Conservation (phyloP, 2,113 vertebrate genomes). For the Pedionomus torquatus region DNA sequence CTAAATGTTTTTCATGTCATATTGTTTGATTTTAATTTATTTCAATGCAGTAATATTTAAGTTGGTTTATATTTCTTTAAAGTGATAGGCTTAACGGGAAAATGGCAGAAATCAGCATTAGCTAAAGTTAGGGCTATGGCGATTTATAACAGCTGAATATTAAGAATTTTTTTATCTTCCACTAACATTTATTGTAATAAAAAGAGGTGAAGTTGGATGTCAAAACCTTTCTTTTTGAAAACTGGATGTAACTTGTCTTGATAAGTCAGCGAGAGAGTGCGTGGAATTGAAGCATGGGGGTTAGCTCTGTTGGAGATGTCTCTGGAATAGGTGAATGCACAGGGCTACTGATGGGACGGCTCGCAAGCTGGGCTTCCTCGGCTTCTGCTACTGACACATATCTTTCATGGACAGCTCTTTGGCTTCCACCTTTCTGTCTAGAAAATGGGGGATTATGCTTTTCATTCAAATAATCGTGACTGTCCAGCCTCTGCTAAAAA, state of each 20-base stretch:
- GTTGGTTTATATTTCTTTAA: not conserved
- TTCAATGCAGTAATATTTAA: not conserved
- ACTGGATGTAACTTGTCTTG: not conserved
- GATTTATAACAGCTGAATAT: not conserved
- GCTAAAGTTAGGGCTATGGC: not conserved
- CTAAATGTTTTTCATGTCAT: not conserved
- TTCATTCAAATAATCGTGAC: not conserved
- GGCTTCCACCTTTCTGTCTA: not conserved
- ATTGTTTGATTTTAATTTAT: not conserved
- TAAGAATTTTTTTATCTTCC: not conserved
- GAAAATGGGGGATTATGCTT: not conserved
- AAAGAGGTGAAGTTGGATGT: not conserved
- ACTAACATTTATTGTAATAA: not conserved
- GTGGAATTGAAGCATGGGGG: not conserved
- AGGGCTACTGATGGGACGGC: not conserved
- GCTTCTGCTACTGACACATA: not conserved
- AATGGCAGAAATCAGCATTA: not conserved
- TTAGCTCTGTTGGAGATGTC: not conserved
- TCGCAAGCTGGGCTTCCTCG: not conserved
- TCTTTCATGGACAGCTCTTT: not conserved
- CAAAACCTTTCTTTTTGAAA: not conserved
- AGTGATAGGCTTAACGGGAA: not conserved
- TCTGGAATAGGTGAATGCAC: not conserved
- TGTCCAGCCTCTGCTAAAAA: not conserved
- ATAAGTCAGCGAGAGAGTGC: not conserved